Conservation (phyloP, 2,797 vertebrate genomes). For the Bucorvus abyssinicus region DNA sequence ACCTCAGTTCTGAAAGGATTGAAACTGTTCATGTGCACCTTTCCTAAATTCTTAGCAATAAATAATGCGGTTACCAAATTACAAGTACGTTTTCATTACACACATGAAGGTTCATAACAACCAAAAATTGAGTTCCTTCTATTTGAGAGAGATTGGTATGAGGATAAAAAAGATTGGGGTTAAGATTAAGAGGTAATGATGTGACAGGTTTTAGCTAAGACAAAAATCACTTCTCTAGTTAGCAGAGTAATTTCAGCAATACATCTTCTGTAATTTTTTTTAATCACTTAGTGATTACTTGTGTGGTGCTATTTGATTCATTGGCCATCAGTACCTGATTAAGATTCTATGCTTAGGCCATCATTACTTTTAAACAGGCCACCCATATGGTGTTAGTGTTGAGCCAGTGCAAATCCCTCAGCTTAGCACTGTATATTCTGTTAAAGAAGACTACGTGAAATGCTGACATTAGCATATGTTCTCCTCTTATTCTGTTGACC, state of each 20-base stretch:
- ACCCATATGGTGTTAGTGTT: slow-evolving; percentile 93
- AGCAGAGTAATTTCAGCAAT: slow-evolving; percentile 72
- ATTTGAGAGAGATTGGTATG: slow-evolving; percentile 23
- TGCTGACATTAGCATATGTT: slow-evolving; percentile 85
- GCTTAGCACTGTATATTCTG: slow-evolving; percentile 85
- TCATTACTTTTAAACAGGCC: slow-evolving; percentile 86
- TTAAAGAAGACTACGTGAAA: slow-evolving; percentile 80
- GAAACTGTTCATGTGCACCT: not conserved
- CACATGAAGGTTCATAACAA: not conserved
- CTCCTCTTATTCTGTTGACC: slow-evolving; percentile 70
- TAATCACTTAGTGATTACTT: slow-evolving; percentile 82
- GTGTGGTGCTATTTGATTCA: slow-evolving; percentile 85
- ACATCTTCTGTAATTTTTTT: slow-evolving; percentile 79
- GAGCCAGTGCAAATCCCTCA: slow-evolving; percentile 88
- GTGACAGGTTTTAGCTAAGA: slow-evolving; percentile 44
- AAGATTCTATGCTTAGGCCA: slow-evolving; percentile 78
- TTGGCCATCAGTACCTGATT: slow-evolving; percentile 76
- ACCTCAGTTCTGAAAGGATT: not conserved
- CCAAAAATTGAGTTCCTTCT: not conserved
- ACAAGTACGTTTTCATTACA: not conserved
- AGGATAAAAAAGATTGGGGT: slow-evolving; percentile 20
- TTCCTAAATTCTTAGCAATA: not conserved
- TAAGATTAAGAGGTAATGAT: slow-evolving; percentile 32
- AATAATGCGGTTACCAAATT: not conserved
- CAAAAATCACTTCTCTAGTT: slow-evolving; percentile 57